Conservation (phyloP, 2,888 invertebrate genomes). For the Pelosia muscerda region DNA sequence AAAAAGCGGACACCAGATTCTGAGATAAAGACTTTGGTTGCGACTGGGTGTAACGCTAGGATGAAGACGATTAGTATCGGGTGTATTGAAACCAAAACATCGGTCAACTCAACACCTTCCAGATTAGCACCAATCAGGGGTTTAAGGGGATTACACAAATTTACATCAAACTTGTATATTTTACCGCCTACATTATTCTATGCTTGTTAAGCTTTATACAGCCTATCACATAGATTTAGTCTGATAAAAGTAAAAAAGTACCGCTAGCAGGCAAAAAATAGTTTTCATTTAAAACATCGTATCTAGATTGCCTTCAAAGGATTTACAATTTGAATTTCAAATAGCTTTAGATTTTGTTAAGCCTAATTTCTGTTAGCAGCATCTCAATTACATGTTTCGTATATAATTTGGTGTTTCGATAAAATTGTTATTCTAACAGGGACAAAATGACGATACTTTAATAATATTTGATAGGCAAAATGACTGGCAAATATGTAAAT, state of each 20-base stretch:
- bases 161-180: no score
- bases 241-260: not conserved
- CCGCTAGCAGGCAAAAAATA: not conserved
- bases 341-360: slow-evolving; percentile 32
- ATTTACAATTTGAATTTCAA: slow-evolving; percentile 51
- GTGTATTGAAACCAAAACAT: no score
- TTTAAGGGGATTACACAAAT: not conserved
- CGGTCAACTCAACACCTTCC: not conserved
- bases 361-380: slow-evolving; percentile 32
- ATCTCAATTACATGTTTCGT: slow-evolving; percentile 29
- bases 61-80: no score
- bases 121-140: not conserved
- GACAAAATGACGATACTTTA: not conserved
- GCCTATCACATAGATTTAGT: not conserved
- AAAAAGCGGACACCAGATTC: no score
- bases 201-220: not conserved
- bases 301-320: slow-evolving; percentile 42
- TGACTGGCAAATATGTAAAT: not conserved
- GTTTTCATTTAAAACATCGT: slow-evolving; percentile 30
- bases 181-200: no score
- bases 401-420: slow-evolving; percentile 7
- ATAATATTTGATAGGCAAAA: not conserved
- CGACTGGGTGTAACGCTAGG: no score
- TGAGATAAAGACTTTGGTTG: no score
- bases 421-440: not conserved